Evolutionary conservation across 2,888 invertebrate species (phyloP), one percentile per base, ranked within the genome.

Genomic region (Hirtodrosophila alboralis): DNA sequence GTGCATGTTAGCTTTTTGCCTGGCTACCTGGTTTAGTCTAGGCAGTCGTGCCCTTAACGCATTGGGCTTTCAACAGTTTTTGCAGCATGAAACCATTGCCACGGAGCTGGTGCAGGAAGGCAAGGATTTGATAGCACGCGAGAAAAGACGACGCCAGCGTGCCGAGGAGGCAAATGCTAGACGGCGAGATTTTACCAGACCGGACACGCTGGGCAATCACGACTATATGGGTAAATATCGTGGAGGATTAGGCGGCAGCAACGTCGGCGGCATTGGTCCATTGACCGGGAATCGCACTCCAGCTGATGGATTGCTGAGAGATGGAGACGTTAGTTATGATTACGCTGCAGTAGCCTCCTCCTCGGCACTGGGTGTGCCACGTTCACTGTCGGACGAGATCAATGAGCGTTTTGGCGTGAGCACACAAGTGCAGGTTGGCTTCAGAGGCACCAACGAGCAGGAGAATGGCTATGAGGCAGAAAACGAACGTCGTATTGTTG

Each of bases 11-110:
- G 93, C 95, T 33, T 94, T 99, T 76, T 98, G 99, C 87, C 91
- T 96, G 53, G 96, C 98, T 53, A 99, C 98, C 0, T 98, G 97
- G 92, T 96, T 97, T 88, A 96, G 96, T 80, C 91, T 99, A 34
- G 99, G 99, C 49, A 96, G 97, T 52, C 94, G 98, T 43, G 91
- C 98, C 52, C 92, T 99, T 27, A 96, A 97, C 49, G 93, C 96
- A 66, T 92, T 99, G 70, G 99, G 98, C 27, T 97, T 98, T 90
- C 98, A 99, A 90, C 99, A 99, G 92, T 99, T 99, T 89, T 93
- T 99, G 34, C 97, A 96, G 0, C 97, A 98, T 73, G 98, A 98
- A 89, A 95, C 96, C 64, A 94, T 99, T 84, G 98, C 98, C 0
- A 94, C 95, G 0, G 99, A 99, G 90, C 92, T 98, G 44, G 95